Conservation (phyloP, 1,140 invertebrate species). For the Bicyclus anynana region DNA sequence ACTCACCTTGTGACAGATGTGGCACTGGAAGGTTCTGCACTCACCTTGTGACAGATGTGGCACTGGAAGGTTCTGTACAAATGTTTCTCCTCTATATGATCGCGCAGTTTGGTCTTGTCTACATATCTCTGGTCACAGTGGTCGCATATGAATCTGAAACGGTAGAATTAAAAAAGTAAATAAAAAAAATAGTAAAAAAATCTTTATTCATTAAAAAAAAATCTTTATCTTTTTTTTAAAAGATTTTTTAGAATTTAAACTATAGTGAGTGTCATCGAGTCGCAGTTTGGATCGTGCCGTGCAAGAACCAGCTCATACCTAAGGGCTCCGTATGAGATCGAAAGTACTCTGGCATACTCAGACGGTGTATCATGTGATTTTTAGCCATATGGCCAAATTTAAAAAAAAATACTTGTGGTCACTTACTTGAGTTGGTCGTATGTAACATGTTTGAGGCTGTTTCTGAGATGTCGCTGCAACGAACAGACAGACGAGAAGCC, state of each 20-base stretch:
- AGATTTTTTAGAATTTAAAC: too few relatives aligned
- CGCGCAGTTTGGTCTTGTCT: slow-evolving; percentile 60
- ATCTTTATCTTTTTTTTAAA: too few relatives aligned
- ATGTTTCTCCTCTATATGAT: slow-evolving; percentile 68
- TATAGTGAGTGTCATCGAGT: too few relatives aligned
- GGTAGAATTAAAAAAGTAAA: not conserved
- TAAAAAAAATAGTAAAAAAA: not conserved
- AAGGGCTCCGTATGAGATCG: too few relatives aligned
- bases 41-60: slow-evolving; percentile 60
- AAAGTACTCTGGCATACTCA: too few relatives aligned
- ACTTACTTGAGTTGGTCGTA: slow-evolving; percentile 51
- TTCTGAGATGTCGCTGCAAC: slow-evolving; percentile 53
- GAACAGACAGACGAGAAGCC: slow-evolving; percentile 53
- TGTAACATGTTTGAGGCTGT: slow-evolving; percentile 60
- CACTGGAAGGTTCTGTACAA: slow-evolving; percentile 53
- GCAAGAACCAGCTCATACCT: too few relatives aligned
- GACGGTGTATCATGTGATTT: too few relatives aligned
- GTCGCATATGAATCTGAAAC: slow-evolving; percentile 55
- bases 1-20: not conserved
- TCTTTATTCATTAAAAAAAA: too few relatives aligned
- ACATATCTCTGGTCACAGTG: slow-evolving; percentile 53
- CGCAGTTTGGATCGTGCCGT: too few relatives aligned
- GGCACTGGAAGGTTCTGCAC: not conserved
- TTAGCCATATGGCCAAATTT: too few relatives aligned
- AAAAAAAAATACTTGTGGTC: not conserved